Evolutionary conservation across 2,113 vertebrate species (phyloP).

Genomic region (Uropsilus gracilis): DNA sequence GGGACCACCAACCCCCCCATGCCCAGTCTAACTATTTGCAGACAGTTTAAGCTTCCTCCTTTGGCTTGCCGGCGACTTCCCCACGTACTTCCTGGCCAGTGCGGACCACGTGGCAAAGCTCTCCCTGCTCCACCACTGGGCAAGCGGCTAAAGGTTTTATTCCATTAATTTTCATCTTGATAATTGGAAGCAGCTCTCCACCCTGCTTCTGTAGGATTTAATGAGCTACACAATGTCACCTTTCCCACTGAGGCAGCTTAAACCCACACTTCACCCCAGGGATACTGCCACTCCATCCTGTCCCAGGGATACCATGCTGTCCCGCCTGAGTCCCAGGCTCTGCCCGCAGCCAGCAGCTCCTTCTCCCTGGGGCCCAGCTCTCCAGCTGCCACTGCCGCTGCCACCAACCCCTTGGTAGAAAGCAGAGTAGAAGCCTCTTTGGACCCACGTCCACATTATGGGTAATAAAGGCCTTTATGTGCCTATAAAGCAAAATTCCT

Average conservation of each 20-base stretch:
- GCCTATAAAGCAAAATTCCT: constrained; percentile 77
- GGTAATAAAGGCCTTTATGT: constrained; percentile 79
- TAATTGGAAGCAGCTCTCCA: constrained; percentile 89
- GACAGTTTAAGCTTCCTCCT: neutral
- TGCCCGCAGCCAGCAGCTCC: neutral
- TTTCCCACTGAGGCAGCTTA: constrained; percentile 82
- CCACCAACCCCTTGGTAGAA: constrained; percentile 14
- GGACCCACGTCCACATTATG: constrained; percentile 53
- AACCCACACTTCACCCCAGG: constrained; percentile 78
- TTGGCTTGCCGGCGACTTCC: neutral
- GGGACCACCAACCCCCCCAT: neutral
- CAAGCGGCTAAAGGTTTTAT: constrained; percentile 83
- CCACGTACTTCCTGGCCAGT: neutral
- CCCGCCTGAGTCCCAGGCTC: neutral
- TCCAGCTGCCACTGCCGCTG: neutral
- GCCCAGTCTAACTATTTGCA: neutral
- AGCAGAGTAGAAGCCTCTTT: constrained; percentile 48
- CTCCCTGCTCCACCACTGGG: constrained; percentile 83
- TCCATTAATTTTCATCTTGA: constrained; percentile 88
- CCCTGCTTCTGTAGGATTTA: constrained; percentile 85
- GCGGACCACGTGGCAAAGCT: constrained; percentile 81
- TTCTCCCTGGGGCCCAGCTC: neutral
- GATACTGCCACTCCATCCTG: constrained; percentile 61
- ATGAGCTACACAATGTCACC: constrained; percentile 85
- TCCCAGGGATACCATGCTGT: neutral